Percentiles rank a stretch among this genome's conserved stretches.
These are phyloP conservation scores for Tringa solitaria DNA, from an alignment of 2,113 vertebrate genomes.

Conservation along the genomic window DNA sequence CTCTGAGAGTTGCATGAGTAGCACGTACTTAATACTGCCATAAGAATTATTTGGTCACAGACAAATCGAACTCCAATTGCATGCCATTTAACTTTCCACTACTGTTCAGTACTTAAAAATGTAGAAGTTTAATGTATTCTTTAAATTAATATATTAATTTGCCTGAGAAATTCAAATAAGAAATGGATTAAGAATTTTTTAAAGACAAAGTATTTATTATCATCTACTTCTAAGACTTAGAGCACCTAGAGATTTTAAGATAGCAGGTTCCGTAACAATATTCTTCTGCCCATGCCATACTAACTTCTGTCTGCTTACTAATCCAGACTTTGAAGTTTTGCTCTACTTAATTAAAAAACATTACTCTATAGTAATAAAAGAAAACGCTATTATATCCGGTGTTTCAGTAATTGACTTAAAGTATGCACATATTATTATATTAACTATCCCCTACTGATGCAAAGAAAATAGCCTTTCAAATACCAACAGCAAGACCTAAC, in stretches of 20 bases:
- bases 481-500: background rate
- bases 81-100: background rate
- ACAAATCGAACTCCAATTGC: background rate
- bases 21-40: background rate
- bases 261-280: background rate
- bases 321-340: background rate
- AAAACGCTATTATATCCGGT: background rate
- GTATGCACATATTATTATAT: background rate
- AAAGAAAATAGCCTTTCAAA: background rate
- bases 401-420: background rate
- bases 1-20: background rate
- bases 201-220: background rate
- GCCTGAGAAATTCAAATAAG: background rate
- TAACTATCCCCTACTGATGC: background rate
- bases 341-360: background rate
- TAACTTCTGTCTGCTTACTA: background rate
- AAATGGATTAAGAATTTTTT: background rate
- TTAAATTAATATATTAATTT: background rate
- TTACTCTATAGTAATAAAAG: background rate
- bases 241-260: background rate
- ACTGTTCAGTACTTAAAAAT: background rate
- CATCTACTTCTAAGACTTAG: background rate
- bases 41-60: background rate
- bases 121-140: background rate
- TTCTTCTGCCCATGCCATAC: background rate